Evolutionary conservation across 2,797 vertebrate genomes (phyloP), one percentile per base, ranked within the genome.

Genomic region (Centroberyx gerrardi): DNA sequence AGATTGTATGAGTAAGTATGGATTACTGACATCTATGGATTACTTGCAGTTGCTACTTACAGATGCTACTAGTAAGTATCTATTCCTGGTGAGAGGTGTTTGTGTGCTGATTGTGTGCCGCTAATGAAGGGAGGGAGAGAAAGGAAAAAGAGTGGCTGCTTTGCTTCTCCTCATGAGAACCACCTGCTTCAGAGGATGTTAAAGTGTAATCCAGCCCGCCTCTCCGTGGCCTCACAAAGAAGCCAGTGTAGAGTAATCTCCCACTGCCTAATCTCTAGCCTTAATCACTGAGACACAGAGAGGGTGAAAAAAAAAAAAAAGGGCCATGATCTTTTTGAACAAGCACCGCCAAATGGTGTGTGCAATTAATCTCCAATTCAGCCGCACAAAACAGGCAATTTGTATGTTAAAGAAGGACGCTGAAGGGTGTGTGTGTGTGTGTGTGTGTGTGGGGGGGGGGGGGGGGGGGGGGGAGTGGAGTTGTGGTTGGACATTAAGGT

Each of bases 361-460:
- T 72, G 83, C 88, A 91, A 94, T 94, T 94, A 94, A 94, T 94
- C 92, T 94, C 90, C 89, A 90, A 93, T 94, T 92, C 91, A 92
- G 81, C 79, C 42, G 52, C 90, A 94, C 93, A 95, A 93, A 94
- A 91, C 93, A 94, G 91, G 87, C 93, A 92, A 94, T 95, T 94
- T 94, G 94, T 94, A 94, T 94, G 92, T 94, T 91, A 93, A 92
- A 91, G 89, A 89, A 91, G 85, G 80, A 82, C 56, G 81, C 42
- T 18, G 67, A 29, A 48, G 65, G 22, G 22, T 22, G 22, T 22
- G 22, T 22, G 22, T 22, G 22, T 22, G 22, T 22, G 22, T 22
- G 22, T 22, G 22, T 22, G 22, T 22, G 22, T 22, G 22, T 22
- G 22, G 22, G 22, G 22, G 22, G 22, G 1, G 22, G 1, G 22